These are phyloP conservation scores for Syrmaticus mikado DNA, from an alignment of 2,113 vertebrate genomes.

Conservation along the genomic window DNA sequence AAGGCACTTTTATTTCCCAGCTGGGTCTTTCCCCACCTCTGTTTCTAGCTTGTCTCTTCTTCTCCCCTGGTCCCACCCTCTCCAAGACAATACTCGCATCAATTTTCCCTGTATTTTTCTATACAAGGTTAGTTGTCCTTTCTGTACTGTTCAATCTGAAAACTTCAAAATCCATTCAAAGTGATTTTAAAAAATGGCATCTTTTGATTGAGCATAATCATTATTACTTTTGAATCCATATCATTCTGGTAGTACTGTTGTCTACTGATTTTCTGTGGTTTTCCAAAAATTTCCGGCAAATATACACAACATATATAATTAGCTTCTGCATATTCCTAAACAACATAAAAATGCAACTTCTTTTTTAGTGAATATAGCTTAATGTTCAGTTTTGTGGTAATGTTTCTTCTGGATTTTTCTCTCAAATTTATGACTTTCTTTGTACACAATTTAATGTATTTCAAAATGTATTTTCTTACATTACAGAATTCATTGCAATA, in stretches of 20 bases:
- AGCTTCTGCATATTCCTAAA: background rate
- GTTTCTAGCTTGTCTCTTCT: background rate
- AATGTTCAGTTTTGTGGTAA: background rate
- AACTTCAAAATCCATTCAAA: background rate
- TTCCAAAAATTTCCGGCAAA: background rate
- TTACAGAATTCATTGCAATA: background rate
- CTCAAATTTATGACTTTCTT: background rate
- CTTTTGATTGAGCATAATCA: background rate
- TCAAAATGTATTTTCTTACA: background rate
- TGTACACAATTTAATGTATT: background rate
- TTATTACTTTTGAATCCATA: background rate
- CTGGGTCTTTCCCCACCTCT: background rate
- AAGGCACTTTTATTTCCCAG: background rate
- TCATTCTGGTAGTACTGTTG: background rate
- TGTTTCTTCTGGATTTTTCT: background rate
- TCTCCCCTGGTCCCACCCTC: background rate
- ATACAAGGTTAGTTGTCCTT: background rate
- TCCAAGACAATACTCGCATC: background rate
- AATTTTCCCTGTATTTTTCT: background rate
- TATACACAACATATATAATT: background rate
- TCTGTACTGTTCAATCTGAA: background rate
- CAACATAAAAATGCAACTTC: background rate
- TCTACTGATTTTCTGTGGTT: background rate
- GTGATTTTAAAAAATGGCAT: background rate
- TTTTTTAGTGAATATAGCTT: background rate